A percentile compares a stretch with the other conserved stretches of the same genome.
phyloP scores from a whole-genome alignment of 2,113 vertebrate genomes.

The Hucho hucho region DNA sequence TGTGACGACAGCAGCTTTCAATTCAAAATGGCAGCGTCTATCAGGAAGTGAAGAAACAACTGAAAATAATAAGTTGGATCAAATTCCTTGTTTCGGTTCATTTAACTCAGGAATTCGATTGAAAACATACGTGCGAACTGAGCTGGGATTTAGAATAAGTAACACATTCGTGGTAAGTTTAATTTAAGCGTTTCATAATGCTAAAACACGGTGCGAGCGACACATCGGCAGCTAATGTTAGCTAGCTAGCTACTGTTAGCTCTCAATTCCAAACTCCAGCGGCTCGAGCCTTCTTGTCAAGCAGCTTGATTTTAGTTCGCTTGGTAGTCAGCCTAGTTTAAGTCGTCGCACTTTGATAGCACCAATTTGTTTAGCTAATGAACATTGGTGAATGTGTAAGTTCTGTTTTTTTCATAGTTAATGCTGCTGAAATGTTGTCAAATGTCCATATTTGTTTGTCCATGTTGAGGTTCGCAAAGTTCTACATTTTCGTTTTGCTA shows the following conservation, averaged over 20 bases:
- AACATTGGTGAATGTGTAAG: too few species aligned
- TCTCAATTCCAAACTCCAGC: not conserved
- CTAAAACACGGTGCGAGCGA: slow-evolving; percentile 29
- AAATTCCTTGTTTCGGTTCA: slow-evolving; percentile 35
- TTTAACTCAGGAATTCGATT: slow-evolving; percentile 41
- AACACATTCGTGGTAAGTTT: slow-evolving; percentile 50
- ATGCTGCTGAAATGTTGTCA: too few species aligned
- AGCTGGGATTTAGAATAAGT: slow-evolving; percentile 41
- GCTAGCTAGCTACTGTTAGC: slow-evolving; percentile 28
- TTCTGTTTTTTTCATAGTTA: too few species aligned
- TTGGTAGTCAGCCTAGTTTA: not conserved
- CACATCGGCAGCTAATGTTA: slow-evolving; percentile 53
- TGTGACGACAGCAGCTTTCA: slow-evolving; percentile 66
- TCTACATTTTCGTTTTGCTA: too few species aligned
- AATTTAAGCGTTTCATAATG: slow-evolving; percentile 38
- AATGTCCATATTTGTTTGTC: too few species aligned
- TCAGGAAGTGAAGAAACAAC: slow-evolving; percentile 72
- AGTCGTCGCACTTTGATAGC: too few species aligned
- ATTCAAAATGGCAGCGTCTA: slow-evolving; percentile 79
- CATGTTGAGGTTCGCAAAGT: too few species aligned
- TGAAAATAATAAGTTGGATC: slow-evolving; percentile 67
- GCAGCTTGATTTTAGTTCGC: not conserved
- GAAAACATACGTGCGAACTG: slow-evolving; percentile 4
- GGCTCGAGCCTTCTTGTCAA: not conserved
- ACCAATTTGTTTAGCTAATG: too few species aligned